Conservation (phyloP, 2,113 vertebrate genomes). For the Phocoena sinus region DNA sequence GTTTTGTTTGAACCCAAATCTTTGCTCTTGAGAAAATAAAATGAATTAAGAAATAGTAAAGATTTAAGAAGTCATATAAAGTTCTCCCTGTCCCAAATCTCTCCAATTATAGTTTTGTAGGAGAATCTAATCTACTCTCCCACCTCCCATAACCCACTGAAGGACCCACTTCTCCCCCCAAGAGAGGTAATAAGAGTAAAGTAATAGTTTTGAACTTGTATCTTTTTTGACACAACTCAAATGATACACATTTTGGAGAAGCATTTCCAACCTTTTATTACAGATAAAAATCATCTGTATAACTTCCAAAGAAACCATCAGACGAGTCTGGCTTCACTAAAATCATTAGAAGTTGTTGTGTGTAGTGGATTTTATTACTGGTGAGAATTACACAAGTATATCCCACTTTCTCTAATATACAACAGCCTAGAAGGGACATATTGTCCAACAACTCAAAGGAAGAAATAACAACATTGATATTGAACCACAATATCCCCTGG, state of each 20-base stretch:
- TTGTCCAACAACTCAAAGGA: background rate
- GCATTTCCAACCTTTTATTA: background rate
- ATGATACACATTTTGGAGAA: background rate
- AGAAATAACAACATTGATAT: background rate
- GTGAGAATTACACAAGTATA: conserved; percentile 9
- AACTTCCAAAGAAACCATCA: background rate
- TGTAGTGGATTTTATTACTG: background rate
- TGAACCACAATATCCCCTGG: background rate
- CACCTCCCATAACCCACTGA: background rate
- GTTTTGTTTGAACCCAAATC: background rate
- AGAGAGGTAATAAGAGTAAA: background rate
- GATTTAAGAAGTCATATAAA: background rate
- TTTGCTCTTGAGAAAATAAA: conserved; percentile 30
- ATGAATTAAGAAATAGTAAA: conserved; percentile 1
- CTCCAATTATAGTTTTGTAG: background rate
- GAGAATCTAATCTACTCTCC: background rate
- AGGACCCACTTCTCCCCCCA: background rate
- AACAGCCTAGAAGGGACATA: background rate
- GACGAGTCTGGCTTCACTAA: background rate
- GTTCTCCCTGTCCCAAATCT: background rate
- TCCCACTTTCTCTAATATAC: background rate
- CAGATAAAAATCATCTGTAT: background rate
- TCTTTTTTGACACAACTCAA: background rate
- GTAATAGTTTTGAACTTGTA: background rate
- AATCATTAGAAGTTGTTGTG: background rate